Base-by-base conservation (phyloP, 2,888 invertebrate species). In the Dendrolimus pini region DNA sequence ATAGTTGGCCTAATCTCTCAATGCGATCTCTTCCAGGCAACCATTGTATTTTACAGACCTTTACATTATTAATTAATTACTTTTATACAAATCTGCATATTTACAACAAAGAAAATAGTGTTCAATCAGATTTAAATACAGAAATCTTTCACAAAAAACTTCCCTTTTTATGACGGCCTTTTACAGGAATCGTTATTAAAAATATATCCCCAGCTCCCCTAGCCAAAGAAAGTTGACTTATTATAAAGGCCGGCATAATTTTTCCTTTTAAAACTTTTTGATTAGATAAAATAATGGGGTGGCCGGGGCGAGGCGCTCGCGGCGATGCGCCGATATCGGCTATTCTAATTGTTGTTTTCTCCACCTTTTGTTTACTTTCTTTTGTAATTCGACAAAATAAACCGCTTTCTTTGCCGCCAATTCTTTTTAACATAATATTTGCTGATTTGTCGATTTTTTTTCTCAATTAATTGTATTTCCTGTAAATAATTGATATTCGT, bases 251-350 rank as follows among this genome's bases (percentile, higher is more conserved):
- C 82, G 82, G 91, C 80, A 90, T 90, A 91, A 91, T 91, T 91
- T 91, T 91, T 91, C 88, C 89, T 89, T 91, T 90, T 90, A 90
- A 91, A 91, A 91, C 89, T 91, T 91, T 91, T 91, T 91, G 91
- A 91, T 91, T 91, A 91, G 91, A 91, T 91, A 89, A 90, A 91
- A 91, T 90, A 90, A 89, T 86, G 85, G 90, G 89, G 91, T 83
- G 89, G 84, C 69, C 69, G 77, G 78, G 83, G 83, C 71, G 82
- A 78, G 64, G 67, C 66, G 83, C 87, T 77, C 78, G 77, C 80
- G 82, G 86, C 86, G 74, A 77, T 84, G 77, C 80, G 78, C 80
- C 87, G 81, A 84, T 89, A 90, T 89, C 85, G 83, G 82, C 80
- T 81, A 85, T 88, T 89, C 85, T 89, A 89, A 89, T 89, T 89